phyloP scores from a whole-genome alignment of 2,113 vertebrate species.

The Brachyistius frenatus region DNA sequence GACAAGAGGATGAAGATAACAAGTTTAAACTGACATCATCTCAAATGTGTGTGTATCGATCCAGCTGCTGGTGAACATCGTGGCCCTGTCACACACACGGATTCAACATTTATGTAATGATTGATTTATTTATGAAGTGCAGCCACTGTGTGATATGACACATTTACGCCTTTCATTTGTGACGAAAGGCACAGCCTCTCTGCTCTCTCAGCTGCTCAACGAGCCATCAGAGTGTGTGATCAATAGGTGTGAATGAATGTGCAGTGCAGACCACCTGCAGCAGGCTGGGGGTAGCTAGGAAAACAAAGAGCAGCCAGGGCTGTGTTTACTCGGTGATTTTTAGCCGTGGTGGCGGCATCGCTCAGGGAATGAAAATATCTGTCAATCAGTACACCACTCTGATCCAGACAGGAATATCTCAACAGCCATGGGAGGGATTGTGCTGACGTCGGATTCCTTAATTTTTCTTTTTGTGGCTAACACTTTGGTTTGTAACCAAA shows the following conservation, averaged over 20 bases:
- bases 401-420: not conserved
- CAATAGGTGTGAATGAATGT: constrained; percentile 25
- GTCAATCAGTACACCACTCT: not conserved
- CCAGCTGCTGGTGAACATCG: constrained; percentile 14
- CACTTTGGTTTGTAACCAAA: no score
- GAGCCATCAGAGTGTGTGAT: constrained; percentile 15
- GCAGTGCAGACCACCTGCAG: constrained; percentile 8
- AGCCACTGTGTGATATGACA: constrained; percentile 36
- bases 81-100: not conserved
- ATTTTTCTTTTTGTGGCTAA: no score
- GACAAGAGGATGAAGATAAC: not conserved
- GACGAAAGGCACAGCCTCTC: constrained; percentile 4
- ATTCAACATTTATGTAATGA: constrained; percentile 45
- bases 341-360: not conserved
- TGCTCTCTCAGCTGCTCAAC: constrained; percentile 22
- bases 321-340: constrained; percentile 17
- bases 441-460: no score
- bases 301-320: not conserved
- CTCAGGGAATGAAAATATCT: no score
- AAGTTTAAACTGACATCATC: constrained; percentile 4
- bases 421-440: no score
- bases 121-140: constrained; percentile 65
- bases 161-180: constrained; percentile 36
- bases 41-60: constrained; percentile 32
- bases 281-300: not conserved